Evolutionary conservation across 2,888 invertebrate genomes (phyloP), one percentile per base, ranked within the genome.

Genomic region (Onchidella celtica): DNA sequence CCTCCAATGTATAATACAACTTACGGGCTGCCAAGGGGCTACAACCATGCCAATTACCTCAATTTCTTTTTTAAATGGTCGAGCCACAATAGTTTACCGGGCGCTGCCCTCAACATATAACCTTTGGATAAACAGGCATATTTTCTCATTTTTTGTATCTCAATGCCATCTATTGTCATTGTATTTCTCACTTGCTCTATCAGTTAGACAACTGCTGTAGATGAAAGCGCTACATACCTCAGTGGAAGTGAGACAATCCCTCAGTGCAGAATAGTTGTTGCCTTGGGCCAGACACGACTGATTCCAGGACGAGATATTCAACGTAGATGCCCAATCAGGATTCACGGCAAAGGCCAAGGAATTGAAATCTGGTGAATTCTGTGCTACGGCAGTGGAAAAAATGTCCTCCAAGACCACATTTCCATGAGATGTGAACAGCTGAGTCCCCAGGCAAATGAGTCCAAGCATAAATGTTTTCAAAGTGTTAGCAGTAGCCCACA

Each of bases 341-440:
- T 57, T 55, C n/a, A 72, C n/a, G 0, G 34, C 21, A 17, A 21
- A 32, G 55, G 72, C 29, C n/a, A 57, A 32, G 32, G 57, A 29
- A 57, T n/a, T 34, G 11, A 72, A 34, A 0, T 55, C 32, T n/a
- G 32, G 55, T 21, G 2, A 6, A 72, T 11, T 34, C 1, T 24
- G n/a, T 2, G 57, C 72, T 21, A 72, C 55, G 34, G 72, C 72
- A 55, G 55, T 55, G 9, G 72, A 55, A 72, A 72, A 72, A 17
- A 72, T 27, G 57, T 72, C 72, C 21, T 72, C 57, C 21, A 72
- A 32, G 34, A 57, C 34, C 3, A 32, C 57, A 57, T 14, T 29
- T 24, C n/a, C 55, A 27, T 72, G 32, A 34, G 72, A 55, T 57
- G 21, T 57, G 11, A 29, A n/a, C 3, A 11, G n/a, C 21, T 72